These are phyloP conservation scores for Gambusia holbrooki DNA, from an alignment of 2,113 vertebrate species.

Conservation along the genomic window DNA sequence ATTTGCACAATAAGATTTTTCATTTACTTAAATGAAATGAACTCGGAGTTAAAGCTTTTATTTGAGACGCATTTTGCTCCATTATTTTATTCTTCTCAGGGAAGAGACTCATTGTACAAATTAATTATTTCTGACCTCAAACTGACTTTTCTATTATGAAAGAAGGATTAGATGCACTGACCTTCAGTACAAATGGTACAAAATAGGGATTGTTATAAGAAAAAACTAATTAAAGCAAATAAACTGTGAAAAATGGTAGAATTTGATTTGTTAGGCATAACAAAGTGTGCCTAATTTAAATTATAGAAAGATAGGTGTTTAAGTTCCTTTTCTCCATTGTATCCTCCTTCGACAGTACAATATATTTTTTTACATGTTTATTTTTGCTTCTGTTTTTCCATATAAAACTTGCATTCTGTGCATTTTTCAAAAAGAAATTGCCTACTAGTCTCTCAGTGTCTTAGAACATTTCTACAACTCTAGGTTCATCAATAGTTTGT, in stretches of 20 bases:
- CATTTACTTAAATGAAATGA: background rate
- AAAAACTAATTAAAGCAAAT: background rate
- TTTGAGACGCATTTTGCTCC: background rate
- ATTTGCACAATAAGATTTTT: conserved; percentile 9
- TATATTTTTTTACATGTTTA: too few species aligned
- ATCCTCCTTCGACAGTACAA: too few species aligned
- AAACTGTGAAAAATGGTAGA: background rate
- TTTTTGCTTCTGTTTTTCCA: too few species aligned
- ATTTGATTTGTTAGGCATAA: background rate
- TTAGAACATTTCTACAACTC: too few species aligned
- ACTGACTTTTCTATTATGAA: conserved; percentile 11
- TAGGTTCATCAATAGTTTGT: too few species aligned
- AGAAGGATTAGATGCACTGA: background rate
- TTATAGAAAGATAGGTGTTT: background rate
- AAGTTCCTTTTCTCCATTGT: too few species aligned
- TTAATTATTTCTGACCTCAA: conserved; percentile 7
- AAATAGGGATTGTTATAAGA: background rate
- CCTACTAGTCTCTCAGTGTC: too few species aligned
- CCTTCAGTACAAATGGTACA: conserved; percentile 15
- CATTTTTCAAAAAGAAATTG: too few species aligned
- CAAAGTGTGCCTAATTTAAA: conserved; percentile 20
- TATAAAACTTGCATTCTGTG: too few species aligned
- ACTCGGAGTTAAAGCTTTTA: background rate
- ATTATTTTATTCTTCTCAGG: background rate
- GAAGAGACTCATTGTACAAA: conserved; percentile 8